These are phyloP conservation scores for Dichetophora obliterata DNA, from an alignment of 2,888 invertebrate genomes.

Conservation along the genomic window DNA sequence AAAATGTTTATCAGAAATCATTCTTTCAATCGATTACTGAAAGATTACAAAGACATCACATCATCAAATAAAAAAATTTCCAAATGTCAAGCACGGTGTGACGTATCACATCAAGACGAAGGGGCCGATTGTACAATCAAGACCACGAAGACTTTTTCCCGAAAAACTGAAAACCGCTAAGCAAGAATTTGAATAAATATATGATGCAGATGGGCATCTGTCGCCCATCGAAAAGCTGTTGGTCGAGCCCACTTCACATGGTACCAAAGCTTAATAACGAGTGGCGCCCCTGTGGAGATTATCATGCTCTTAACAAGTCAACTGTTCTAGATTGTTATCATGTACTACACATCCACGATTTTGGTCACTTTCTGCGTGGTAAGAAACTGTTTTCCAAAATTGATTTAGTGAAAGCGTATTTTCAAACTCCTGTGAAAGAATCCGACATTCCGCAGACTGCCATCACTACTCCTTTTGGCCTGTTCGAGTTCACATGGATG, in stretches of 20 bases:
- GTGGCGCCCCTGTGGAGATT: not conserved
- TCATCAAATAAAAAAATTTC: not conserved
- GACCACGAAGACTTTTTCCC: not conserved
- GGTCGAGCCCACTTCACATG: no score
- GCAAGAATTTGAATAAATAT: not conserved
- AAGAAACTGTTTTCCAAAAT: not conserved
- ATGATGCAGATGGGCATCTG: no score
- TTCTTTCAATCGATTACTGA: not conserved
- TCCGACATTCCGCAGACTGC: not conserved
- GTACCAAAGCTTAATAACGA: no score
- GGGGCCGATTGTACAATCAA: no score
- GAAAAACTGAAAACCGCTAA: not conserved
- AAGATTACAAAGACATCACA: not conserved
- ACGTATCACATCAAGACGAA: no score
- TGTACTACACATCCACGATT: not conserved
- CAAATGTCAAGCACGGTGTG: not conserved
- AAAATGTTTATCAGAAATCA: not conserved
- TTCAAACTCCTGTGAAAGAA: no score
- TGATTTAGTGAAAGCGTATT: no score
- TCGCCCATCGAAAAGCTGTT: no score
- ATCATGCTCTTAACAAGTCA: not conserved
- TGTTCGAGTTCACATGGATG: no score
- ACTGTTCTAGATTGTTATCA: not conserved
- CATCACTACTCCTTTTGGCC: not conserved
- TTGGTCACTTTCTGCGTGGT: not conserved